Conservation (phyloP, 2,888 invertebrate species). For the Aromia moschata region DNA sequence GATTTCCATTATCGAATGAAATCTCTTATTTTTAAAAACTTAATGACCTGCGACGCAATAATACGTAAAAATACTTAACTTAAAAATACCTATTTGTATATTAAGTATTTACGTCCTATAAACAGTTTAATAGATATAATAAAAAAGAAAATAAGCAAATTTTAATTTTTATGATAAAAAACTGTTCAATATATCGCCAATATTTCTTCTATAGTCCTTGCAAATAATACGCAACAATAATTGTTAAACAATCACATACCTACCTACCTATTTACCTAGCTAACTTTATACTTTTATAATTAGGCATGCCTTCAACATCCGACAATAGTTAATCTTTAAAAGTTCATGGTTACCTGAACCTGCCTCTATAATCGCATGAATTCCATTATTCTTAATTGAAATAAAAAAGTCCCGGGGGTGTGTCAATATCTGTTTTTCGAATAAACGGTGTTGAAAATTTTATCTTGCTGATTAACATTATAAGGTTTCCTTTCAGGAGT, state of each 20-base stretch:
- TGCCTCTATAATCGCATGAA: neutral
- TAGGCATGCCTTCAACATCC: neutral
- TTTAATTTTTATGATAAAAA: too few relatives aligned
- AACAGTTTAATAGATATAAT: too few relatives aligned
- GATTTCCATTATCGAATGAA: too few relatives aligned
- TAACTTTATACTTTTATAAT: neutral
- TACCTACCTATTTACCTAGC: neutral
- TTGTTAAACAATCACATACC: neutral
- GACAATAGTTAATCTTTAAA: constrained; percentile 9
- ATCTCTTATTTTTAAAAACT: too few relatives aligned
- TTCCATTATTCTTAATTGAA: neutral
- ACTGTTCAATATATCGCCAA: neutral
- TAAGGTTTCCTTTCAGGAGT: neutral
- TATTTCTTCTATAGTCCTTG: neutral
- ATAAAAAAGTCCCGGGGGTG: neutral
- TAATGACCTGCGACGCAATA: too few relatives aligned
- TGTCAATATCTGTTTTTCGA: neutral
- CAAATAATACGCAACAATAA: too few relatives aligned
- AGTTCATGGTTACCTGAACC: constrained; percentile 3
- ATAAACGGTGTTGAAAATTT: neutral
- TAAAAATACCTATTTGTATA: too few relatives aligned
- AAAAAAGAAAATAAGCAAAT: too few relatives aligned
- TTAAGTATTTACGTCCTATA: too few relatives aligned
- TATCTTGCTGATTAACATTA: constrained; percentile 2
- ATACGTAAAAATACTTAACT: too few relatives aligned